Evolutionary conservation across 1,140 invertebrate genomes (phyloP).

Genomic region (Bilobella aurantiaca): DNA sequence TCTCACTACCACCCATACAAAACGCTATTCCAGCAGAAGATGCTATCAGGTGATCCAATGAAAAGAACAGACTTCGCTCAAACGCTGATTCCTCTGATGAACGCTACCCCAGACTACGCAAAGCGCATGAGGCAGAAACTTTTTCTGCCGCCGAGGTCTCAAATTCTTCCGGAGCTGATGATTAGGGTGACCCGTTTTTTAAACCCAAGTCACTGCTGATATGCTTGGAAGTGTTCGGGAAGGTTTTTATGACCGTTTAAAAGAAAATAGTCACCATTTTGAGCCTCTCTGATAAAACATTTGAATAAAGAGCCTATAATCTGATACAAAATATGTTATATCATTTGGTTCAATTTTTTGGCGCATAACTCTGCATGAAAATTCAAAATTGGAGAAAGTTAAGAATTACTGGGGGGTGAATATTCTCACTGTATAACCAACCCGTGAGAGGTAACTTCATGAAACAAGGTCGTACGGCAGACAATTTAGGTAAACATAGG

Average conservation of each 20-base stretch:
- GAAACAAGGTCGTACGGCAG: too few relatives aligned
- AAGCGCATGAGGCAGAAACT: slow-evolving; percentile 37
- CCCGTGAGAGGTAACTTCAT: too few relatives aligned
- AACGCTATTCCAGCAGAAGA: neutral
- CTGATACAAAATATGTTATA: too few relatives aligned
- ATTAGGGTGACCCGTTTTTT: neutral
- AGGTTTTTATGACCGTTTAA: neutral
- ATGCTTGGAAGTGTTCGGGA: neutral
- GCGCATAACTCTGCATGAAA: too few relatives aligned
- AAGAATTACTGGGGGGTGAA: too few relatives aligned
- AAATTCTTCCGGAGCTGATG: neutral
- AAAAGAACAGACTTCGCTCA: neutral
- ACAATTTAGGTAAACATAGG: too few relatives aligned
- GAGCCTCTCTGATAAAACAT: too few relatives aligned
- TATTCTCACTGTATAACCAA: too few relatives aligned
- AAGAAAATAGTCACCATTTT: neutral
- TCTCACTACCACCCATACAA: slow-evolving; percentile 2
- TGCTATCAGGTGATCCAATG: neutral
- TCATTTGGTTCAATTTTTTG: too few relatives aligned
- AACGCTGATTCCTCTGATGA: neutral
- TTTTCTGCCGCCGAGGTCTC: slow-evolving; percentile 8
- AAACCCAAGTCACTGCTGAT: neutral
- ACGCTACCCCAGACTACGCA: neutral
- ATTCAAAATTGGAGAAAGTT: too few relatives aligned
- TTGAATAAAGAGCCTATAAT: too few relatives aligned